Evolutionary conservation across 1,140 invertebrate species (phyloP), one percentile per base, ranked within the genome.

Genomic region (Globodera ellingtonae): DNA sequence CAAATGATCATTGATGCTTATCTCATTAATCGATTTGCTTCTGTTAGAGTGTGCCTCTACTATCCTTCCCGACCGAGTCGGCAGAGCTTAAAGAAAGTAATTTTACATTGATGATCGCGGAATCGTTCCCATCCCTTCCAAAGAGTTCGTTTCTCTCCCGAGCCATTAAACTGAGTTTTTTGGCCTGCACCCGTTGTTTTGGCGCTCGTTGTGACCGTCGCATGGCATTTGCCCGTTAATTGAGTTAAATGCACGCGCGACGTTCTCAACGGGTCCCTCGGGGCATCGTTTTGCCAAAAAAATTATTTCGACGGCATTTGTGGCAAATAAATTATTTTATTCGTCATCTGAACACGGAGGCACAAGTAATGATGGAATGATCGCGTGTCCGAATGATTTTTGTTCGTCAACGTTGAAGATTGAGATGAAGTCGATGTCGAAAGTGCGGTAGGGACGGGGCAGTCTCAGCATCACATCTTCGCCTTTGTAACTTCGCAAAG

Each of bases 371-470:
- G 77, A 82, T 3, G 86, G 86, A n/a, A 87, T 82, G 10, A 84
- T 69, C 18, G 86, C 84, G 59, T 87, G 83, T 46, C 78, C 86
- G 72, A 81, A 87, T 5, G 83, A 79, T 79, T 88, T 86, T 50
- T 86, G 73, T 59, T 84, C 84, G 59, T 85, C 83, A n/a, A 83
- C 84, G 66, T 88, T 87, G 81, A 83, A 87, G 35, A 87, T 79
- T 10, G 84, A 84, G 74, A 87, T 77, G 69, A 77, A 77, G 48
- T 77, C 75, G 65, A 87, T 88, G 72, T 87, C 86, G 75, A 87
- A 87, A 13, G 86, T 87, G 56, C 86, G 79, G 47, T 82, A 89
- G 18, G 70, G 70, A 44, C 72, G 79, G 1, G 86, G 86, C 56
- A 80, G 59, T n/a, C 86, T 81, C 21, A 87, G 65, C 47, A 87